Base-by-base conservation (phyloP, 2,888 invertebrate species). In the Ypsolopha sequella region DNA sequence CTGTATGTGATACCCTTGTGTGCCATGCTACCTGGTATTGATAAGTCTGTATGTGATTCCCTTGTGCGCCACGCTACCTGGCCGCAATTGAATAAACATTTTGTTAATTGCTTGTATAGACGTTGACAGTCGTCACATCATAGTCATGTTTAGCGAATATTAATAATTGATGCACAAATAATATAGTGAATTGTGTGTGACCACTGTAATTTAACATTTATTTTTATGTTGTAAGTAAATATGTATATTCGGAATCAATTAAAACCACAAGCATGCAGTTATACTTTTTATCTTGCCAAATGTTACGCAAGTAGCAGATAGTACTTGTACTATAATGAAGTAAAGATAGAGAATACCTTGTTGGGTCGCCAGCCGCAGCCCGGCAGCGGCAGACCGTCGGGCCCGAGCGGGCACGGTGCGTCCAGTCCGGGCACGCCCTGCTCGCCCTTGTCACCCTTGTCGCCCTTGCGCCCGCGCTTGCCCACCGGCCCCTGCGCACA, bases 391-490 rank as follows among this genome's bases (percentile, higher is more conserved):
- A 98, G 89, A 56, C 99, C 99, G 81, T 99, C 98, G 50, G 94
- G 92, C 53, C 97, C 99, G 53, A 98, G 88, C 58, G 99, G 99
- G 88, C 99, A 99, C n/a, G 98, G 98, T 45, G 99, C 99, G 86
- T 99, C 98, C 65, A 99, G 88, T 39, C 98, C 98, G 38, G 98
- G 98, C 60, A 97, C 97, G 61, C 98, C 98, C 89, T 96, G 95
- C 68, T 97, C 97, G 53, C 98, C 98, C 84, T 95, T 95, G 68
- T 94, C 93, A 41, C 98, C 98, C 68, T 93, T 93, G 79, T 96
- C 95, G 36, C 98, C 98, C 84, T 95, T 95, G 62, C 94, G 90
- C 51, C 98, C 98, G 64, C 96, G 90, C 82, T 95, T 96, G 55
- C 97, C 97, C 56, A 91, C 87, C 52, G 93, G 93, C 52, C 97